Conservation (phyloP, 2,888 invertebrate species). For the Baccha elongata region DNA sequence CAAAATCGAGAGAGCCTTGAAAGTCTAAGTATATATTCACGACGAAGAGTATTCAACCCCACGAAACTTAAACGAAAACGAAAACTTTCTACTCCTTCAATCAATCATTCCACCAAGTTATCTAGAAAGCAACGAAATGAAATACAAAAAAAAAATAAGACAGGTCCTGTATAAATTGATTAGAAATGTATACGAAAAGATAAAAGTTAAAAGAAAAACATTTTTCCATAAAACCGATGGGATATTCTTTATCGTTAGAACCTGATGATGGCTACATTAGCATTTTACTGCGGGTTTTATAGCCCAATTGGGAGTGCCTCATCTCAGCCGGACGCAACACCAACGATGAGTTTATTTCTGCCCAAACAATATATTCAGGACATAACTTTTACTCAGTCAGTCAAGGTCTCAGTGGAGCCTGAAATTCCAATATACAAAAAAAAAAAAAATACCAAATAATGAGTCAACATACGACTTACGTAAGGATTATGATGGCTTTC, state of each 20-base stretch:
- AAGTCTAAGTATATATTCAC: slow-evolving; percentile 25
- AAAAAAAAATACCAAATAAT: slow-evolving; percentile 20
- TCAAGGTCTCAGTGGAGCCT: slow-evolving; percentile 44
- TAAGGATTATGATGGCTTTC: slow-evolving; percentile 37
- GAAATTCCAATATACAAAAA: slow-evolving; percentile 22
- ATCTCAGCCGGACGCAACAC: slow-evolving; percentile 19
- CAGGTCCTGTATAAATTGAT: slow-evolving; percentile 44
- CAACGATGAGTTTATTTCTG: slow-evolving; percentile 33
- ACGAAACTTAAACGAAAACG: slow-evolving; percentile 19
- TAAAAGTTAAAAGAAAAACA: slow-evolving; percentile 8
- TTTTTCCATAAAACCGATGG: slow-evolving; percentile 55
- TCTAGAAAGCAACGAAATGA: slow-evolving; percentile 7
- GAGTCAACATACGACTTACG: slow-evolving; percentile 63
- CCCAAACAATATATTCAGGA: slow-evolving; percentile 36
- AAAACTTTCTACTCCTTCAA: slow-evolving; percentile 23
- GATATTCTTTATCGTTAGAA: slow-evolving; percentile 9
- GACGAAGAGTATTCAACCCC: background rate
- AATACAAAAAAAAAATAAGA: slow-evolving; percentile 13
- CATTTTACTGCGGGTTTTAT: slow-evolving; percentile 54
- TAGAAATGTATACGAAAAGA: slow-evolving; percentile 21
- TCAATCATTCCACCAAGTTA: slow-evolving; percentile 31
- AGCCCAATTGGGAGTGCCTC: slow-evolving; percentile 40
- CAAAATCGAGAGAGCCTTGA: slow-evolving; percentile 1
- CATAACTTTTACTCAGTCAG: slow-evolving; percentile 28
- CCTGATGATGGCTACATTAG: slow-evolving; percentile 53